These are phyloP conservation scores for Neolamprologus modestus DNA, from an alignment of 2,113 vertebrate genomes.

Conservation along the genomic window DNA sequence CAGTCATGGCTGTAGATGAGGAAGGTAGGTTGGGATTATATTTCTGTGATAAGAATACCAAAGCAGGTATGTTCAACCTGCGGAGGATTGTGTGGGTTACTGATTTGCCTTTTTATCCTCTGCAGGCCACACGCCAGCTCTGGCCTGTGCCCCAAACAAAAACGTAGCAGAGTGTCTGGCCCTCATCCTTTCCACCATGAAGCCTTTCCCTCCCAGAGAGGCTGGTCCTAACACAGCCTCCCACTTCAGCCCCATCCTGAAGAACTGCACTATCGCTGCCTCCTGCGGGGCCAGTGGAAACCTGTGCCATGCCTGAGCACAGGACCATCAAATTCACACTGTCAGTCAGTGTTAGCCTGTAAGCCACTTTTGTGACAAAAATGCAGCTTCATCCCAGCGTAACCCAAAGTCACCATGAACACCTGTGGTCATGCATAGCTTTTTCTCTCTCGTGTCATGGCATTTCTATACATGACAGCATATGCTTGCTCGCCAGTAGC, in stretches of 20 bases:
- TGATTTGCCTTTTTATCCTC: not conserved
- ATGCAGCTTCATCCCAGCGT: slow-evolving; percentile 33
- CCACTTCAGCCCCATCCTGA: slow-evolving; percentile 86
- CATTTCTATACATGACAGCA: not conserved
- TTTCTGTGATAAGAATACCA: not conserved
- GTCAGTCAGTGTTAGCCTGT: slow-evolving; percentile 60
- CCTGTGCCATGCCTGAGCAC: slow-evolving; percentile 75
- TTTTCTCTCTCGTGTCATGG: not conserved
- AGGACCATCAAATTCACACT: slow-evolving; percentile 49
- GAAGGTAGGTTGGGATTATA: slow-evolving; percentile 74
- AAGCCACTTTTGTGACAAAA: slow-evolving; percentile 57
- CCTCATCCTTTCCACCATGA: slow-evolving; percentile 98
- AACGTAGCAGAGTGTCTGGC: slow-evolving; percentile 96
- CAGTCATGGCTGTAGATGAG: slow-evolving; percentile 92
- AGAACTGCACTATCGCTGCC: slow-evolving; percentile 86
- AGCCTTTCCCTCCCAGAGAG: slow-evolving; percentile 92
- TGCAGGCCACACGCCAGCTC: slow-evolving; percentile 86
- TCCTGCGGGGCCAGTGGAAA: slow-evolving; percentile 67
- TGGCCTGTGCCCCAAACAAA: slow-evolving; percentile 97
- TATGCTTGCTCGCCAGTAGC: not conserved
- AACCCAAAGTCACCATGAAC: not conserved
- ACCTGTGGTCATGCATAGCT: not conserved
- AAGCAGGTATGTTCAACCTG: not conserved
- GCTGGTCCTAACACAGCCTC: slow-evolving; percentile 63
- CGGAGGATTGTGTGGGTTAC: not conserved